Evolutionary conservation across 2,113 vertebrate species (phyloP).

Genomic region (Tachysurus vachellii): DNA sequence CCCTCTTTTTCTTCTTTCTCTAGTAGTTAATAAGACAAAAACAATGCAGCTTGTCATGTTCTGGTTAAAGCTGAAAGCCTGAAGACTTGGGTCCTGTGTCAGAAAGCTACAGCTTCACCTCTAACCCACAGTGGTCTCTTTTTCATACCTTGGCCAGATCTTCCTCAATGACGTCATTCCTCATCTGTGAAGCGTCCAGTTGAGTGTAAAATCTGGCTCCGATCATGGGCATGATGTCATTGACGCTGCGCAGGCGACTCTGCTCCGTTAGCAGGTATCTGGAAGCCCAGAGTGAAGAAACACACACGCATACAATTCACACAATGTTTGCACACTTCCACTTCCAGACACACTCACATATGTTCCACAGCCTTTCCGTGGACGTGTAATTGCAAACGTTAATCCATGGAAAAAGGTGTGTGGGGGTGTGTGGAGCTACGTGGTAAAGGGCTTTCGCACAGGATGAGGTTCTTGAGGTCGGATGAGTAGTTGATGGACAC

Average conservation of each 20-base stretch:
- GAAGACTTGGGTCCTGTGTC: background rate
- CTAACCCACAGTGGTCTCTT: background rate
- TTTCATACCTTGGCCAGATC: constrained; percentile 92
- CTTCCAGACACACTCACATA: background rate
- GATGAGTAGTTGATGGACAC: constrained; percentile 99
- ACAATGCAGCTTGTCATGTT: background rate
- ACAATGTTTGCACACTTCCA: background rate
- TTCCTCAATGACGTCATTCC: constrained; percentile 98
- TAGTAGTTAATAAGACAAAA: background rate
- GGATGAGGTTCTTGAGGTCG: constrained; percentile 99
- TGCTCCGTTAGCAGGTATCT: constrained; percentile 98
- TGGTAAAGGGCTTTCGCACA: constrained; percentile 77
- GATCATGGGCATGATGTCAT: constrained; percentile 99
- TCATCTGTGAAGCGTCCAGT: constrained; percentile 96
- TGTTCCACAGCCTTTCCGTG: background rate
- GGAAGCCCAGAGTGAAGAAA: constrained; percentile 14
- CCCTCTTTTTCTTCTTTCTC: background rate
- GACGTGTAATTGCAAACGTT: background rate
- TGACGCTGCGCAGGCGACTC: constrained; percentile 95
- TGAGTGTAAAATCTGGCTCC: constrained; percentile 98
- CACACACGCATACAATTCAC: background rate
- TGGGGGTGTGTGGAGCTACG: constrained; percentile 28
- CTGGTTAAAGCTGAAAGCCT: background rate
- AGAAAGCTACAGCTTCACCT: background rate
- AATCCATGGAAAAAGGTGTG: background rate